Base-by-base conservation (phyloP, 2,888 invertebrate genomes). In the Pristionchus fissidentatus region DNA sequence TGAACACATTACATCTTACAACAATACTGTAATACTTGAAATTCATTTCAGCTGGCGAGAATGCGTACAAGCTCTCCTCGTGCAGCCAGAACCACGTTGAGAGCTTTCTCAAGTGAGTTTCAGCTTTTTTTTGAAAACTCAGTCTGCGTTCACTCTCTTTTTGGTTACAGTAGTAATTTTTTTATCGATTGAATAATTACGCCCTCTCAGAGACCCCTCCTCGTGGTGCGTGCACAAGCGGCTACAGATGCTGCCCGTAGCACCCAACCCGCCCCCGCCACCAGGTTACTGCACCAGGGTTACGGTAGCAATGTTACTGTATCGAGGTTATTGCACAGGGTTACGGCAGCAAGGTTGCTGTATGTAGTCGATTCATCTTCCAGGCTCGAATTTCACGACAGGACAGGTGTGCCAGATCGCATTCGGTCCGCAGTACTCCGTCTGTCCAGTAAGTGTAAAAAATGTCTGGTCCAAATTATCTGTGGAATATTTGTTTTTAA, bases 371-470 rank as follows among this genome's bases (percentile, higher is more conserved):
- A n/a, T 29, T 2, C 1, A 52, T 19, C n/a, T 41, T 79, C 4
- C 57, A 81, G 80, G 80, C 0, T 10, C 62, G 0, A 81, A 83
- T n/a, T 32, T 83, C 38, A 70, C 83, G 10, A 57, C 29, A 7
- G 73, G 70, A 10, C 86, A 87, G 83, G 91, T 91, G 84, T 91
- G 91, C 84, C 88, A 90, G 73, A 85, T 91, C 52, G 90, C 90
- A 0, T 91, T 91, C 75, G 91, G 91, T 15, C 87, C 88, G 8
- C 86, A 86, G 22, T 91, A 90, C 83, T 89, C 88, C 43, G 85
- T 85, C 0, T 91, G 91, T 60, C 84, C 87, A 62, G 90, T 90
- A 83, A 57, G 79, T 60, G 29, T 49, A 73, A n/a, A n/a, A n/a
- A n/a, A n/a, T n/a, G n/a, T n/a, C n/a, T n/a, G n/a, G n/a, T n/a